Evolutionary conservation across 1,140 invertebrate genomes (phyloP).

Genomic region (Holcopasites calliopsidis): DNA sequence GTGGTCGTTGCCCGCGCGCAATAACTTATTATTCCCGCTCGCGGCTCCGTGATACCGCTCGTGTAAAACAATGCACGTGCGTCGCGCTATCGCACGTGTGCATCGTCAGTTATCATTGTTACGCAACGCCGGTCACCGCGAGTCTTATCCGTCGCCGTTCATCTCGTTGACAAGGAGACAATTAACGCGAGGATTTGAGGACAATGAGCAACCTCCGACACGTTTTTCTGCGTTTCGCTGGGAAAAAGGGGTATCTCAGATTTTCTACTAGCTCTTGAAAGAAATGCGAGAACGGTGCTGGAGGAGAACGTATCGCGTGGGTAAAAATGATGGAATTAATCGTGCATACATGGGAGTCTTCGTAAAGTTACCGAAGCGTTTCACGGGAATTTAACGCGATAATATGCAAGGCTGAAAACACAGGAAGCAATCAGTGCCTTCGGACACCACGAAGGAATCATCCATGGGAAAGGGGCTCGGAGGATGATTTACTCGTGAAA

Average conservation of each 20-base stretch:
- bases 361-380: neutral
- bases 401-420: neutral
- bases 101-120: conserved; percentile 9
- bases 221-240: neutral
- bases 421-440: conserved; percentile 28
- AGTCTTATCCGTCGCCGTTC: neutral
- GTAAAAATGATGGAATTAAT: neutral
- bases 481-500: conserved; percentile 15
- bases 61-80: conserved; percentile 13
- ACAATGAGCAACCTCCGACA: neutral
- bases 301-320: too few relatives aligned
- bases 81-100: conserved; percentile 12
- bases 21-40: conserved; percentile 6
- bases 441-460: conserved; percentile 4
- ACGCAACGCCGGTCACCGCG: neutral
- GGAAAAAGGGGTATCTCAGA: neutral
- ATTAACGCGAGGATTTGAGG: neutral
- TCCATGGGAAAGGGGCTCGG: conserved; percentile 4
- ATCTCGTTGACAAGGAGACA: neutral
- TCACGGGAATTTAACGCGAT: conserved; percentile 4
- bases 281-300: too few relatives aligned
- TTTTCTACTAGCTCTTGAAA: too few relatives aligned
- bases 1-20: conserved; percentile 8
- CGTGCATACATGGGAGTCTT: neutral
- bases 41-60: neutral